Base-by-base conservation (phyloP, 2,888 invertebrate genomes). In the Xiphydria camelus region DNA sequence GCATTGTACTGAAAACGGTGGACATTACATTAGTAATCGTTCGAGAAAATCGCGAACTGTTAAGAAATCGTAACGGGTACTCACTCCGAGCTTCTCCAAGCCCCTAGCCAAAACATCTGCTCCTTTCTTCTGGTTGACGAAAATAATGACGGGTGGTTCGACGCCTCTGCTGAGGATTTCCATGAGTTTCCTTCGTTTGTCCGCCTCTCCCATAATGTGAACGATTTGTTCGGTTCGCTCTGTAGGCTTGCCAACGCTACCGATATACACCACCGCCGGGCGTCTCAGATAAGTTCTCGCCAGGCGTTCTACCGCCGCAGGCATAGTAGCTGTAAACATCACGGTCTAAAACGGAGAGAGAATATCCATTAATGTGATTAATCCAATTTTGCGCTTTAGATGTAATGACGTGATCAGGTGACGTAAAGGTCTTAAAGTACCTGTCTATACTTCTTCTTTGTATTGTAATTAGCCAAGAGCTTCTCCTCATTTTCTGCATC, bases 321-420 rank as follows among this genome's bases (percentile, higher is more conserved):
- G 97, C 99, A 99, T 99, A 54, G 99, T 99, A 2, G 99, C 99
- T 36, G 99, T 99, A 77, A 99, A 99, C 99, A 99, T 99, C 73
- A 99, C 99, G 65, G 99, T 99, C 88, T 87, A 64, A 20, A 76
- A 70, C 41, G 34, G 38, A 42, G 37, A 7, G 9, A 25, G 12
- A 37, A 25, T 9, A 26, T 22, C 14, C 7, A 18, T 1, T 14
- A 20, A 41, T 15, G 18, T 7, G 19, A 7, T 10, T 4, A 26
- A 15, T 47, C 25, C 17, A 6, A 3, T 10, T 33, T n/a, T n/a
- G n/a, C n/a, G n/a, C n/a, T n/a, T n/a, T n/a, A n/a, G n/a, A n/a
- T n/a, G n/a, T n/a, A n/a, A n/a, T n/a, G n/a, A n/a, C n/a, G n/a
- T n/a, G n/a, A n/a, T n/a, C n/a, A n/a, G n/a, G n/a, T n/a, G n/a